These are phyloP conservation scores for Thecocarcelia acutangulata DNA, from an alignment of 2,888 invertebrate species.

Conservation along the genomic window DNA sequence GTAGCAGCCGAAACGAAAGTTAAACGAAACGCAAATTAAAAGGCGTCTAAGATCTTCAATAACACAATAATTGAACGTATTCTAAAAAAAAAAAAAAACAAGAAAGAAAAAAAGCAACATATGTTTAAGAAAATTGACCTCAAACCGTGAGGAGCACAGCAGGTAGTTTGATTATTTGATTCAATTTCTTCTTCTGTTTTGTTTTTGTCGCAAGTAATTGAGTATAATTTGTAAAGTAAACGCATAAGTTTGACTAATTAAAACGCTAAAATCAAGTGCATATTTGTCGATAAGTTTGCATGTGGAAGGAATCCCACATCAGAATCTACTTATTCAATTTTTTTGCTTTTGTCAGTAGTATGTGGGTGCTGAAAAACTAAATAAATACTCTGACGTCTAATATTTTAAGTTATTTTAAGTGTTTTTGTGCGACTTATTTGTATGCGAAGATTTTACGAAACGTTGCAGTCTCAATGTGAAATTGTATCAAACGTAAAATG, in stretches of 20 bases:
- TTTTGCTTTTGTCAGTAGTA: too few relatives aligned
- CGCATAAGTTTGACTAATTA: background rate
- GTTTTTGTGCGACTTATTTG: background rate
- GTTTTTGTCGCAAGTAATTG: conserved; percentile 25
- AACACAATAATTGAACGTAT: conserved; percentile 7
- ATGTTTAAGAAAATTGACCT: conserved; percentile 10
- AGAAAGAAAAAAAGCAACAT: conserved; percentile 9
- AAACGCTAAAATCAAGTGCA: conserved; percentile 27
- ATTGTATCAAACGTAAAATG: background rate
- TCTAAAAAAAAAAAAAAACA: background rate
- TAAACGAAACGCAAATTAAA: conserved; percentile 25
- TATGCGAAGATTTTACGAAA: background rate
- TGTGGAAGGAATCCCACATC: too few relatives aligned
- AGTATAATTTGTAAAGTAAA: conserved; percentile 1
- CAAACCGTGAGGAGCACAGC: conserved; percentile 18
- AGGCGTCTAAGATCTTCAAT: conserved; percentile 61
- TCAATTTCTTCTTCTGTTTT: conserved; percentile 1
- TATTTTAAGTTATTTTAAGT: conserved; percentile 6
- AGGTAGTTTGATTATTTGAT: conserved; percentile 25
- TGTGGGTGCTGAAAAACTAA: conserved; percentile 22
- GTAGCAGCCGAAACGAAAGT: background rate
- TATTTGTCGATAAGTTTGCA: background rate
- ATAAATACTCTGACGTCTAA: conserved; percentile 10
- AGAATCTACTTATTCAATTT: too few relatives aligned
- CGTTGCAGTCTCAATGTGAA: conserved; percentile 26